Base-by-base conservation (phyloP, 2,113 vertebrate genomes). In the Trinectes maculatus region DNA sequence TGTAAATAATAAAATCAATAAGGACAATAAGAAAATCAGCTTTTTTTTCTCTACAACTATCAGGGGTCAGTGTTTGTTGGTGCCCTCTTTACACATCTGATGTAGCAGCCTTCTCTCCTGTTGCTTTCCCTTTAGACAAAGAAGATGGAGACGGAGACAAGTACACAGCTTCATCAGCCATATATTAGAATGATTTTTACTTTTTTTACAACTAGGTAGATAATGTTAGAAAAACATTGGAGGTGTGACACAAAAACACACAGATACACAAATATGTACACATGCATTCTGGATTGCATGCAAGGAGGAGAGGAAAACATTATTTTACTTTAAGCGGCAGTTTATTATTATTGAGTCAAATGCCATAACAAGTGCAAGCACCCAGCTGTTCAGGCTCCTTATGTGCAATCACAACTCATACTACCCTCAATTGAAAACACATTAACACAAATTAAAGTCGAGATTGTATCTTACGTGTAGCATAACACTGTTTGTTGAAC, bases 401-500 rank as follows among this genome's bases (percentile, higher is more conserved):
- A 61, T 71, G 62, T 57, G 26, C 39, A 66, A 64, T 68, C 53
- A 37, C 15, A 57, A 9, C 46, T 55, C 37, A 69, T 37, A 58
- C 53, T 61, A 37, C 49, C 54, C n/a, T 22, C 64, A 62, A 72
- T 51, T 49, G 54, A 79, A 85, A 82, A 48, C 47, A 12, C 39
- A 85, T 74, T 76, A 77, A 36, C 84, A 49, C 78, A 60, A 49
- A 77, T 73, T 59, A 52, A 68, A 74, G 37, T 44, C 8, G 1
- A 63, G 44, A 78, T 62, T 67, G 60, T 76, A 52, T 84, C 70
- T 48, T 40, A 8, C 54, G 57, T 34, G 25, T n/a, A 58, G 60
- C 37, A 0, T 12, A 60, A 29, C 57, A 66, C 1, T 85, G 81
- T 87, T 89, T 86, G 64, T 86, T 87, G 71, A 87, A 81, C 56